phyloP scores from a whole-genome alignment of 2,797 vertebrate genomes.

The Fistularia commersonii region DNA sequence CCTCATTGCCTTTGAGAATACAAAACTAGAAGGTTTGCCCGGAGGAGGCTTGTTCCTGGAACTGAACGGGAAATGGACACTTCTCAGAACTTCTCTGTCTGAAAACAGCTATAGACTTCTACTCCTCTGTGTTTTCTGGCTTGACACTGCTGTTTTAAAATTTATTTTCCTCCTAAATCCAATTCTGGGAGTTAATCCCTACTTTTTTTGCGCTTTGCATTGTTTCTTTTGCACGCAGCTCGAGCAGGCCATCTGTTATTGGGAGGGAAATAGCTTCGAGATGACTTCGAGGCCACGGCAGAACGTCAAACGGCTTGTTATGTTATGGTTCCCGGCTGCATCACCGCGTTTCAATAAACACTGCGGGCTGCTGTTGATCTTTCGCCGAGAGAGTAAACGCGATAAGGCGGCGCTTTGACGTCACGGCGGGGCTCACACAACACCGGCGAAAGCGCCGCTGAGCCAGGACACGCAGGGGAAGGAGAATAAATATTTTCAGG shows the following conservation, averaged over 20 bases:
- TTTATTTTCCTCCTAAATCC: too few species aligned
- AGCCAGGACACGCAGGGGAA: background rate
- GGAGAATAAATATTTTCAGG: slow-evolving; percentile 1
- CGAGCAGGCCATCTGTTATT: slow-evolving; percentile 1
- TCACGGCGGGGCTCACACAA: slow-evolving; percentile 19
- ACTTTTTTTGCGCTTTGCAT: too few species aligned
- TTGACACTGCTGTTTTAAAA: too few species aligned
- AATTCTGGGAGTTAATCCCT: too few species aligned
- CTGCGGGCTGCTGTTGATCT: slow-evolving; percentile 34
- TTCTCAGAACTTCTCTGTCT: too few species aligned
- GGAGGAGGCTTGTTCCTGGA: too few species aligned
- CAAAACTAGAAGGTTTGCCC: too few species aligned
- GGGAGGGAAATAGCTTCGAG: background rate
- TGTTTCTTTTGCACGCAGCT: background rate
- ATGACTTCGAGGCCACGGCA: background rate
- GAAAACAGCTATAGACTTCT: too few species aligned
- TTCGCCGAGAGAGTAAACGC: slow-evolving; percentile 42
- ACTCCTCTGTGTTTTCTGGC: too few species aligned
- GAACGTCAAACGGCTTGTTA: slow-evolving; percentile 27
- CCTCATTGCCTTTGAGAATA: too few species aligned
- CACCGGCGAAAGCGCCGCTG: slow-evolving; percentile 16
- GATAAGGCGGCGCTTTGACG: slow-evolving; percentile 37
- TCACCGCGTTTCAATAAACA: slow-evolving; percentile 38
- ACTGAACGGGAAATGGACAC: too few species aligned
- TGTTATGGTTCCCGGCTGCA: slow-evolving; percentile 25